phyloP scores from a whole-genome alignment of 2,797 vertebrate genomes.

The Loris lydekkerianus region DNA sequence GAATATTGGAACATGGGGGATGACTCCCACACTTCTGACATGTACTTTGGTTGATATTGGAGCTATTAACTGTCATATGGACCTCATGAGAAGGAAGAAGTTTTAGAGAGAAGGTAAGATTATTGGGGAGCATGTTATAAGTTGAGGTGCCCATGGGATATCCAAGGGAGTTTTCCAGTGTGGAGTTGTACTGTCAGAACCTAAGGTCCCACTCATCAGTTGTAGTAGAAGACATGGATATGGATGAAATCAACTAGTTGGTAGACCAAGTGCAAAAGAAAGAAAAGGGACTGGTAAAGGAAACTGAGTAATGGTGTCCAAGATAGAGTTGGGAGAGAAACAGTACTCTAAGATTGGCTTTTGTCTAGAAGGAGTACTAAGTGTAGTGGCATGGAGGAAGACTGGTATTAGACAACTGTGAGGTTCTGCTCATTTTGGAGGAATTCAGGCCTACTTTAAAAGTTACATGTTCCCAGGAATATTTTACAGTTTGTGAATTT shows the following conservation, averaged over 20 bases:
- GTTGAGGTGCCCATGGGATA: background rate
- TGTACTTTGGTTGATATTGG: background rate
- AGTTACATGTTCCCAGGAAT: constrained; percentile 47
- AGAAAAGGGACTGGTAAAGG: background rate
- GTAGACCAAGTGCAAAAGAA: background rate
- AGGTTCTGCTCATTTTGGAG: background rate
- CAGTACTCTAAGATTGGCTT: background rate
- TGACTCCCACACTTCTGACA: background rate
- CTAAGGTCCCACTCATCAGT: background rate
- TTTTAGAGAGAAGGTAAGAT: background rate
- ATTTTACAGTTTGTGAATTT: constrained; percentile 41
- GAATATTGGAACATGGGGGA: background rate
- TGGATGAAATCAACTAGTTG: background rate
- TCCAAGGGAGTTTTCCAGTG: background rate
- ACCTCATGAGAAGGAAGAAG: background rate
- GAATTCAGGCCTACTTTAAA: background rate
- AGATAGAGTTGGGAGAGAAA: background rate
- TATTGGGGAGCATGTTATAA: constrained; percentile 7
- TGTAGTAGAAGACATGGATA: background rate
- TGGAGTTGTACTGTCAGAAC: background rate
- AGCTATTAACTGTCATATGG: background rate
- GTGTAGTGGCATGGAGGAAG: background rate
- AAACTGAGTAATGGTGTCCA: background rate
- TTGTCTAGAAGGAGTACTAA: background rate
- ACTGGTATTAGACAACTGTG: background rate